Conservation (phyloP, 35 echinoderm and acorn worm species). For the Heliocidaris tuberculata region DNA sequence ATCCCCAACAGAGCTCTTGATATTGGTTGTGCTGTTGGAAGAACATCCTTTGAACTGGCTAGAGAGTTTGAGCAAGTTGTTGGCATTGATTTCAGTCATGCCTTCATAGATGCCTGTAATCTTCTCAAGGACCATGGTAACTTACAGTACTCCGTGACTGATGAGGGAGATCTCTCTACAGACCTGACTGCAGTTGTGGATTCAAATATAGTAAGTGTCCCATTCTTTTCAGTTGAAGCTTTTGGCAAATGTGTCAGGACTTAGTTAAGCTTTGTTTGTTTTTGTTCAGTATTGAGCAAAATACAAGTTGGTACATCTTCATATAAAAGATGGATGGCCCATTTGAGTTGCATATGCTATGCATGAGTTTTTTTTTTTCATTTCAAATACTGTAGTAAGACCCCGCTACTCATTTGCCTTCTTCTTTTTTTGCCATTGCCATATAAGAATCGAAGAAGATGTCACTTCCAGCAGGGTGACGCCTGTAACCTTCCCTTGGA, state of each 20-base stretch:
- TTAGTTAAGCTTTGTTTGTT: neutral
- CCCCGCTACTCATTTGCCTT: neutral
- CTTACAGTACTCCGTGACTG: conserved; percentile 78
- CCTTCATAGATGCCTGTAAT: conserved; percentile 89
- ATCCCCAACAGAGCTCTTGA: conserved; percentile 90
- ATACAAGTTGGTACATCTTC: too few relatives aligned
- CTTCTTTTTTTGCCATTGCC: neutral
- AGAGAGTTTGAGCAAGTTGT: conserved; percentile 84
- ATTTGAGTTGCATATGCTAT: too few relatives aligned
- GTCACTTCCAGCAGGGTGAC: conserved; percentile 89
- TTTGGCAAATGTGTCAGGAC: too few relatives aligned
- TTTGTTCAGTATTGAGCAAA: neutral
- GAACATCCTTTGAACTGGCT: conserved; percentile 88
- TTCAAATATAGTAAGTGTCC: conserved; percentile 81
- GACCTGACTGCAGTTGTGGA: conserved; percentile 70
- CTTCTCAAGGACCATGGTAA: conserved; percentile 70
- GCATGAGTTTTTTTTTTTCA: too few relatives aligned
- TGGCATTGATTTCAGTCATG: conserved; percentile 80
- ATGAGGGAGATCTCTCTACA: conserved; percentile 86
- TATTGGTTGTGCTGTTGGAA: conserved; percentile 92
- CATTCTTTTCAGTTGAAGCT: neutral
- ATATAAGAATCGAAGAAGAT: conserved; percentile 71
- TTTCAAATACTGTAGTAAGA: too few relatives aligned
- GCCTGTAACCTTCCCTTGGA: conserved; percentile 86
- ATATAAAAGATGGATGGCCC: too few relatives aligned